Conservation (phyloP, 2,888 invertebrate genomes). For the Masnerella sp. region DNA sequence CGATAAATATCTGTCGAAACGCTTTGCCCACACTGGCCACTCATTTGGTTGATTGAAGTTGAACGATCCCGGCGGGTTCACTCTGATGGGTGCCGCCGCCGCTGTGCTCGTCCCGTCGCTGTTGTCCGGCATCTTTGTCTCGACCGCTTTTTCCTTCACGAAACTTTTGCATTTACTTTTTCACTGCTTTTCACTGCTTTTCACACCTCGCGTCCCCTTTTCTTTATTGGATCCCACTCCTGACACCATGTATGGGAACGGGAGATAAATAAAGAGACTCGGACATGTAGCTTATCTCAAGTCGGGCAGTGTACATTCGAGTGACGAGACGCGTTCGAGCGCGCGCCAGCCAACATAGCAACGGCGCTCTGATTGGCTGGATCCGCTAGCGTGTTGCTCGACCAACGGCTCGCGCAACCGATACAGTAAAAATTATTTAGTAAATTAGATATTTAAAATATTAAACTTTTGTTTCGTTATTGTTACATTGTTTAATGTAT, state of each 20-base stretch:
- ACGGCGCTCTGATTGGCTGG: not conserved
- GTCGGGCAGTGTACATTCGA: not conserved
- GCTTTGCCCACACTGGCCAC: slow-evolving; percentile 43
- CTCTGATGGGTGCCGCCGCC: slow-evolving; percentile 15
- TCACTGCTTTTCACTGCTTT: not conserved
- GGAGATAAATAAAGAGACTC: not conserved
- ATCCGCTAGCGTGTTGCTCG: slow-evolving; percentile 3
- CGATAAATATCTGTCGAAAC: slow-evolving; percentile 50
- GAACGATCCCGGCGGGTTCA: slow-evolving; percentile 37
- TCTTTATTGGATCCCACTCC: slow-evolving; percentile 23
- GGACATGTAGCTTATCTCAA: not conserved
- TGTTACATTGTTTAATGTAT: too few species aligned
- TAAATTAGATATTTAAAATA: not conserved
- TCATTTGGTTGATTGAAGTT: slow-evolving; percentile 48
- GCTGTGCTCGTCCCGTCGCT: not conserved
- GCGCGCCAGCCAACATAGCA: slow-evolving; percentile 6
- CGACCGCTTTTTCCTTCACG: not conserved
- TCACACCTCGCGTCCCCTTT: not conserved
- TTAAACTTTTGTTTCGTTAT: too few species aligned
- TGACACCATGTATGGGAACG: slow-evolving; percentile 28
- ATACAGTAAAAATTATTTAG: not conserved
- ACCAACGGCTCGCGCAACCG: slow-evolving; percentile 7
- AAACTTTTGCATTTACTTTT: slow-evolving; percentile 6
- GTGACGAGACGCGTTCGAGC: not conserved
- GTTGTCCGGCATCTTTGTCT: slow-evolving; percentile 1